These are phyloP conservation scores for Gymnopithys bicolor DNA, from an alignment of 2,797 vertebrate species.

Conservation along the genomic window DNA sequence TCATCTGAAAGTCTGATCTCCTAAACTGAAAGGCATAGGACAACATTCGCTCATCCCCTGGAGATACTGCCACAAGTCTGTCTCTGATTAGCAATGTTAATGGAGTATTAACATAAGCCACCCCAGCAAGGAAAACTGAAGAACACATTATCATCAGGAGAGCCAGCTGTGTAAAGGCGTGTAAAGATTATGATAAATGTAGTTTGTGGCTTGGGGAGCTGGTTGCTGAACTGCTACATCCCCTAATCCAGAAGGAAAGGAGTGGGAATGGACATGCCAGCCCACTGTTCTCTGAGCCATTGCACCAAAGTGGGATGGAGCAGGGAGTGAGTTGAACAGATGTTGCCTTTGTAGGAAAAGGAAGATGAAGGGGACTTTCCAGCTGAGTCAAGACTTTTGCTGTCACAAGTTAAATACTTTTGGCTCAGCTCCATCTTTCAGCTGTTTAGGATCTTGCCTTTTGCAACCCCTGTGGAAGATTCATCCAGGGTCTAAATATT, in stretches of 20 bases:
- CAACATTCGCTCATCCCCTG: slow-evolving; percentile 65
- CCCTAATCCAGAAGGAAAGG: background rate
- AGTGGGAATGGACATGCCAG: background rate
- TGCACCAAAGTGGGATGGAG: background rate
- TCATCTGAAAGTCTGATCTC: slow-evolving; percentile 67
- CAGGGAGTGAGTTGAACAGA: slow-evolving; percentile 6
- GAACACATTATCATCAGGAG: slow-evolving; percentile 66
- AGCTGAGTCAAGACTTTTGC: slow-evolving; percentile 4
- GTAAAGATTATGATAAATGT: slow-evolving; percentile 61
- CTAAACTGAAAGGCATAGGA: slow-evolving; percentile 65
- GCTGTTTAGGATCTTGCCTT: slow-evolving; percentile 5
- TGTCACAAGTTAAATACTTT: background rate
- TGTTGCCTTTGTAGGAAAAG: background rate
- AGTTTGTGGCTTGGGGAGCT: slow-evolving; percentile 22
- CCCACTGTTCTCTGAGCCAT: background rate
- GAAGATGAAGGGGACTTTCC: background rate
- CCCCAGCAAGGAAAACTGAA: slow-evolving; percentile 66
- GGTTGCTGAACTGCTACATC: slow-evolving; percentile 21
- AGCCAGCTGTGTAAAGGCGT: slow-evolving; percentile 63
- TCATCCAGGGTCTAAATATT: background rate
- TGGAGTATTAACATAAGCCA: slow-evolving; percentile 70
- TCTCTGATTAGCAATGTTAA: slow-evolving; percentile 72
- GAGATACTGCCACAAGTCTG: slow-evolving; percentile 68
- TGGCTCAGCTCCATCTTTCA: background rate
- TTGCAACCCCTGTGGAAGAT: background rate